A percentile compares a stretch with the other conserved stretches of the same genome.
Conservation (phyloP, 2,888 invertebrate species). For the Drosophila emarginata region DNA sequence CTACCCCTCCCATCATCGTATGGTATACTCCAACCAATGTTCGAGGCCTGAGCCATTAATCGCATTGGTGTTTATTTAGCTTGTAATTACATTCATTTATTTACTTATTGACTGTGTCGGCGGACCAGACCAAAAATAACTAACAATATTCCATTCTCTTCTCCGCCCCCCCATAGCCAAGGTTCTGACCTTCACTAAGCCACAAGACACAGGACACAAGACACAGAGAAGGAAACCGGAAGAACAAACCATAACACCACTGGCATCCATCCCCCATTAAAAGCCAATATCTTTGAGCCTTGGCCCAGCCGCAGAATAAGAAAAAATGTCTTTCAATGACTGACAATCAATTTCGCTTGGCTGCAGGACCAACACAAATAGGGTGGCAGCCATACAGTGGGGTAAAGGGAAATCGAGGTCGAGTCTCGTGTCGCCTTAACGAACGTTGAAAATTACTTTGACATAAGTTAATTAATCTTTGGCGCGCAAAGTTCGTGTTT, state of each 20-base stretch:
- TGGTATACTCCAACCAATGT: background rate
- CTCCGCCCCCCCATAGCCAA: background rate
- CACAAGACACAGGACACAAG: conserved; percentile 24
- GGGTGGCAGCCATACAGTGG: background rate
- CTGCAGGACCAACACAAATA: conserved; percentile 16
- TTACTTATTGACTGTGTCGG: conserved; percentile 80
- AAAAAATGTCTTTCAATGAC: conserved; percentile 82
- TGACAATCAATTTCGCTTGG: conserved; percentile 80
- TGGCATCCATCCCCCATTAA: conserved; percentile 69
- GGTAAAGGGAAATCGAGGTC: no score
- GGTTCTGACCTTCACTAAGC: conserved; percentile 65
- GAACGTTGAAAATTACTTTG: conserved; percentile 81
- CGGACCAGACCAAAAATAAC: conserved; percentile 61
- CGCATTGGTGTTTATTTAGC: conserved; percentile 80
- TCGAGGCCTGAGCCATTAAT: conserved; percentile 67
- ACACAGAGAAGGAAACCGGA: background rate
- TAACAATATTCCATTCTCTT: conserved; percentile 61
- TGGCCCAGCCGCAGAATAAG: conserved; percentile 57
- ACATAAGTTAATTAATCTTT: conserved; percentile 82
- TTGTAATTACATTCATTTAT: conserved; percentile 81
- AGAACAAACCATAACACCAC: conserved; percentile 10
- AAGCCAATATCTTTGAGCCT: conserved; percentile 71
- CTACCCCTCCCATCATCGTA: background rate
- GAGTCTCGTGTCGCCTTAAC: conserved; percentile 75
- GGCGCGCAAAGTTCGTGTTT: conserved; percentile 78